phyloP scores from a whole-genome alignment of 2,113 vertebrate species.

The Antechinus flavipes region DNA sequence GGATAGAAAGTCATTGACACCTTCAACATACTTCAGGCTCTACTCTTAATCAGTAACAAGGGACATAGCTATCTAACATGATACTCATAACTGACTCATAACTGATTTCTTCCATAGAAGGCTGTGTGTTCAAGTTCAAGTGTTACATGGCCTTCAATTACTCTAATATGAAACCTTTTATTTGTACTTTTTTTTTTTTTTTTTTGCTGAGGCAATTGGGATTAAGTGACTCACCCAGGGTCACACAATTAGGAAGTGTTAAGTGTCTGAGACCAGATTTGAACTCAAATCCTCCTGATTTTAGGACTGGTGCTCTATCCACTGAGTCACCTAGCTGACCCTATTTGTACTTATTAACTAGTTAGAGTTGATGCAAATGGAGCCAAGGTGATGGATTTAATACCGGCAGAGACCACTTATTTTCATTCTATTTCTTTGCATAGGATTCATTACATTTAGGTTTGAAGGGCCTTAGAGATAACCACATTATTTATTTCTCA shows the following conservation, averaged over 20 bases:
- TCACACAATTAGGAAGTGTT: too few species aligned
- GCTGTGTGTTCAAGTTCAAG: not conserved
- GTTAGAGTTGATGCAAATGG: slow-evolving; percentile 26
- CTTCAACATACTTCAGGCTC: not conserved
- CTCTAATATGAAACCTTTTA: not conserved
- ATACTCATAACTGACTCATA: not conserved
- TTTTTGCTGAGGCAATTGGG: too few species aligned
- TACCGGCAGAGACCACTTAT: slow-evolving; percentile 58
- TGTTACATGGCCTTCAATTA: slow-evolving; percentile 1
- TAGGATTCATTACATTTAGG: too few species aligned
- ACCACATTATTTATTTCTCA: too few species aligned
- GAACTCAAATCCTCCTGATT: too few species aligned
- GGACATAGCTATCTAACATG: not conserved
- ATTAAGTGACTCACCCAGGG: too few species aligned
- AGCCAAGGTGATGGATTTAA: slow-evolving; percentile 28
- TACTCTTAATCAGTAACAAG: not conserved
- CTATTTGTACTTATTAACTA: not conserved
- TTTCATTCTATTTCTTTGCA: not conserved
- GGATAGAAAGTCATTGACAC: not conserved
- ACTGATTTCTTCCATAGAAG: not conserved
- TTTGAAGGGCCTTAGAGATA: too few species aligned
- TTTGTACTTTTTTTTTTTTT: too few species aligned
- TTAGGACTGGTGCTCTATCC: too few species aligned
- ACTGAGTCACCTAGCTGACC: too few species aligned
- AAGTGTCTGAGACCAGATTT: too few species aligned